Evolutionary conservation across 2,113 vertebrate species (phyloP), one percentile per base, ranked within the genome.

Genomic region (Carassius carassius): DNA sequence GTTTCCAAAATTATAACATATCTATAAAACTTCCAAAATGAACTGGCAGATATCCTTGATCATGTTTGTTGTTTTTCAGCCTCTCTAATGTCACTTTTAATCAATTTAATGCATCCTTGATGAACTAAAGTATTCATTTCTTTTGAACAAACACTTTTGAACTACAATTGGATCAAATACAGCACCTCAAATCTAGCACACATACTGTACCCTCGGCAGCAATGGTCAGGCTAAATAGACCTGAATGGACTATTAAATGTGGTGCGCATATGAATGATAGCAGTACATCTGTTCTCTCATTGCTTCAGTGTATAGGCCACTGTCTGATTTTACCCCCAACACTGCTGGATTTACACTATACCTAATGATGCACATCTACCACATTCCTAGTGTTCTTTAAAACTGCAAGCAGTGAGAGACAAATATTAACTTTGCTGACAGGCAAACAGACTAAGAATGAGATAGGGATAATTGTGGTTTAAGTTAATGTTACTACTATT

Each of bases 201-300:
- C 37, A 25, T n/a, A n/a, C n/a, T n/a, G n/a, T n/a, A 41, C 17
- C 17, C 12, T 19, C 17, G 51, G 23, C 44, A 51, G 49, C 78
- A 78, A 23, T 56, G 23, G 32, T 23, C 37, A 51, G 63, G 54
- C 73, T 54, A 41, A 86, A 69, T 79, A 10, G 41, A 10, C 41
- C 41, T 47, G 44, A 47, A 47, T 12, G 47, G 67, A 41, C 49
- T 32, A 54, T 51, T 62, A 85, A n/a, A 32, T 78, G 56, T 85
- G 49, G 49, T 82, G 25, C 49, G 49, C 13, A 78, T 16, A 78
- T 77, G 86, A 81, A 70, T 70, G 21, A 69, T 32, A 37, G 13
- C 25, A 44, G 44, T 9, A 44, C 44, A 44, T 44, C 44, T 44
- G 44, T 44, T 44, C 44, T 44, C 44, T 44, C 44, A 44, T 44